Evolutionary conservation across 2,797 vertebrate genomes (phyloP), one percentile per base, ranked within the genome.

Genomic region (Oceanodroma leucorhoa): DNA sequence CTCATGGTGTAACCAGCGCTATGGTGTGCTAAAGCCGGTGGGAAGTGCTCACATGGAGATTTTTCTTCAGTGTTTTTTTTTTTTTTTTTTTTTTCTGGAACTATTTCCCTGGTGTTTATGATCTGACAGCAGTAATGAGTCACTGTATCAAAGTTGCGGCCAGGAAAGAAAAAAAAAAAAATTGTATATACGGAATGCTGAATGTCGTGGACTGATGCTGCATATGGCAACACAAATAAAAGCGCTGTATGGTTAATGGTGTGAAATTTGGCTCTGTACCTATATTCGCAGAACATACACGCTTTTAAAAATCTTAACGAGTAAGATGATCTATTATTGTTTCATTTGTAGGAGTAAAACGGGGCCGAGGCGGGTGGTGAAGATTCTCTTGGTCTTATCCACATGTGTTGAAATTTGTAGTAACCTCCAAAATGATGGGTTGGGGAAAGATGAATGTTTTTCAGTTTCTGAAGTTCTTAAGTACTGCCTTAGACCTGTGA

Each of bases 121-220:
- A 93, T 97, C 88, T 96, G 95, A 94, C 90, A 96, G 92, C 78
- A 94, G 92, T 89, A 97, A 84, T 96, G 96, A 97, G 93, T 97
- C 95, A 93, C 36, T 86, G 73, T 88, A 95, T 97, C 93, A 95
- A 95, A 96, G 89, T 60, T 36, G 55, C 12, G 73, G 87, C 97
- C 95, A 96, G 94, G 95, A 97, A 97, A 88, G 70, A 26, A n/a
- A 80, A 92, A 26, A n/a, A 80, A 92, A 41, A 70, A 29, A 40
- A 10, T 0, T 6, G 27, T 82, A 26, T 70, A 4, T 91, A 43
- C 6, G 4, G 6, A 73, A 8, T 75, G 69, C 82, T 55, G 43
- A 94, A 93, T 93, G 90, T 91, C 10, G 4, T 89, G 85, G 93
- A 94, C 85, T 87, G 89, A 70, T 96, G 86, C 71, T 94, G 95